phyloP scores from a whole-genome alignment of 2,888 invertebrate genomes.

The Cryptophagus acutangulus region DNA sequence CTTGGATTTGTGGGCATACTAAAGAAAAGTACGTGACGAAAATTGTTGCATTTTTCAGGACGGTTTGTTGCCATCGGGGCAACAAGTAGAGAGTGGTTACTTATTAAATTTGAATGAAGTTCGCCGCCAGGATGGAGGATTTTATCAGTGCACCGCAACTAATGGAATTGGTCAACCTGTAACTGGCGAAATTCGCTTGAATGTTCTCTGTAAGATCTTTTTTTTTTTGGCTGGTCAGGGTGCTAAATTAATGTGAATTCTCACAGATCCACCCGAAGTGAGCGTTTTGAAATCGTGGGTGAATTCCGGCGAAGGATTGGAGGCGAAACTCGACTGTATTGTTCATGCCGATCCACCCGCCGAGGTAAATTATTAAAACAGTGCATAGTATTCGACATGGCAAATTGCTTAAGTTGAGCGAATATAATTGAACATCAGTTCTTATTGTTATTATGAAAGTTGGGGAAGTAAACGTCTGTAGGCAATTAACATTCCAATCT shows the following conservation, averaged over 20 bases:
- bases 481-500: conserved; percentile 8
- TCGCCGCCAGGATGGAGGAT: conserved; percentile 44
- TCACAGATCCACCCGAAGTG: conserved; percentile 58
- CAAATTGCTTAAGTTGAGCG: too few relatives aligned
- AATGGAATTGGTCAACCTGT: conserved; percentile 47
- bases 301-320: conserved; percentile 56
- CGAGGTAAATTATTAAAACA: conserved; percentile 35
- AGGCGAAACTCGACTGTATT: conserved; percentile 55
- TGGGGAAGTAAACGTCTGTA: too few relatives aligned
- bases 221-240: too few relatives aligned
- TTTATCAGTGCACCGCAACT: conserved; percentile 48
- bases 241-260: not conserved
- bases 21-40: too few relatives aligned
- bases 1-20: too few relatives aligned
- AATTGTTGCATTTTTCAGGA: conserved; percentile 34
- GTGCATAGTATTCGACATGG: too few relatives aligned
- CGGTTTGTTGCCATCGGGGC: conserved; percentile 38
- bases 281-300: conserved; percentile 57
- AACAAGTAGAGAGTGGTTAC: conserved; percentile 41
- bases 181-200: conserved; percentile 39
- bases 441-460: too few relatives aligned
- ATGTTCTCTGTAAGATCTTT: conserved; percentile 39
- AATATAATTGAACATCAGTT: too few relatives aligned
- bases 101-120: conserved; percentile 41
- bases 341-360: conserved; percentile 54